Percentiles rank a stretch among this genome's conserved stretches.
Conservation (phyloP, 2,113 vertebrate species). For the Corvus cornix region DNA sequence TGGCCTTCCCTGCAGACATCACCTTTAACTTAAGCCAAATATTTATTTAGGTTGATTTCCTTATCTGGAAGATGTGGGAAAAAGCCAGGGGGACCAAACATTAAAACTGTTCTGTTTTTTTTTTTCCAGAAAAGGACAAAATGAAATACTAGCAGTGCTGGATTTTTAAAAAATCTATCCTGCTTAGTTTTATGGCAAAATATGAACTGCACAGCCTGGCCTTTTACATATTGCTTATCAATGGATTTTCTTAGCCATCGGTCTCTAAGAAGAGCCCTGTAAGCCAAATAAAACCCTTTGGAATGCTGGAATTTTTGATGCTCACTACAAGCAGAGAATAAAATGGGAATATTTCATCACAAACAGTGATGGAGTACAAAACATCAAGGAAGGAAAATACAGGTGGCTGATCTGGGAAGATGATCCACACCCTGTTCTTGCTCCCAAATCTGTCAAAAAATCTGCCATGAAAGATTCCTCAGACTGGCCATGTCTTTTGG, state of each 20-base stretch:
- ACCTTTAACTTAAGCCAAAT: background rate
- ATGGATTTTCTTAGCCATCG: background rate
- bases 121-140: background rate
- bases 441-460: background rate
- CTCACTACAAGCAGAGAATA: background rate
- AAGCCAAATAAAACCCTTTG: background rate
- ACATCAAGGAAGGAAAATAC: background rate
- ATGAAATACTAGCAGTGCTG: background rate
- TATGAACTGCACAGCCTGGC: background rate
- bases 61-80: background rate
- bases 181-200: background rate
- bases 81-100: background rate
- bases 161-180: background rate
- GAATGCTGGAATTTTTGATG: background rate
- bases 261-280: background rate
- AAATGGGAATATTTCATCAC: background rate
- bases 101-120: background rate
- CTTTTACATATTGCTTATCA: background rate
- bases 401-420: background rate
- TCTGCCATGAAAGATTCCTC: background rate
- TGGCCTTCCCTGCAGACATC: background rate
- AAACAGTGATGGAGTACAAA: background rate
- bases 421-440: background rate
- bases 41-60: background rate
- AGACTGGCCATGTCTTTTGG: background rate